Conservation (phyloP, 2,113 vertebrate genomes). For the Takifugu flavidus region DNA sequence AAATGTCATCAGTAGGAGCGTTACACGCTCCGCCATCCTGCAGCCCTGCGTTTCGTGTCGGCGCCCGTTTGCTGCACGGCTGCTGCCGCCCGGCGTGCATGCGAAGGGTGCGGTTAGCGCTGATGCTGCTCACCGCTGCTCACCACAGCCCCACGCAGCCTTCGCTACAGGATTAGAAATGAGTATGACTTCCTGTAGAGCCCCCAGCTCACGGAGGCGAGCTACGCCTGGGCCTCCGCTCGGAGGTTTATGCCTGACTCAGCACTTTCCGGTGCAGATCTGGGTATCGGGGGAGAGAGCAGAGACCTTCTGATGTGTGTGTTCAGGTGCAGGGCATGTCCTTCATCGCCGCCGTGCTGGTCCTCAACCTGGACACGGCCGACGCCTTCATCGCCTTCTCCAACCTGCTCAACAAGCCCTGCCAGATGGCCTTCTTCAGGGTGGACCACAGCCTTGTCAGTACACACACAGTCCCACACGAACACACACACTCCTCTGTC, state of each 20-base stretch:
- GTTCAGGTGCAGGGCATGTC: slow-evolving; percentile 96
- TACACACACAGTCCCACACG: slow-evolving; percentile 33
- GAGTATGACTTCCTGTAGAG: slow-evolving; percentile 60
- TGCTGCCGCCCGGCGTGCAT: neutral
- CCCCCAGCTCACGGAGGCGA: slow-evolving; percentile 36
- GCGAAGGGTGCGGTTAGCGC: slow-evolving; percentile 27
- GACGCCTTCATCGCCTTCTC: slow-evolving; percentile 97
- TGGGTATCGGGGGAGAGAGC: neutral
- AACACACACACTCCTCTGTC: neutral
- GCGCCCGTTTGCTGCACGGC: too few relatives aligned
- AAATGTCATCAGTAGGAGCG: too few relatives aligned
- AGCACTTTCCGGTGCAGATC: too few relatives aligned
- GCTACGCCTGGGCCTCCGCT: neutral
- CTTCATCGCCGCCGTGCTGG: slow-evolving; percentile 92
- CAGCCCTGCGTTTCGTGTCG: too few relatives aligned
- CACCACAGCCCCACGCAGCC: neutral
- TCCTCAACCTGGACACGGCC: slow-evolving; percentile 91
- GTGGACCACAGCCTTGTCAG: slow-evolving; percentile 98
- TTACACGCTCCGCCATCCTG: too few relatives aligned
- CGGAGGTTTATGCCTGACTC: too few relatives aligned
- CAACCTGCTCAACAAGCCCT: slow-evolving; percentile 95
- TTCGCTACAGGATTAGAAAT: slow-evolving; percentile 11
- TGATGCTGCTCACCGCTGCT: neutral
- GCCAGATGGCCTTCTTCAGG: slow-evolving; percentile 97
- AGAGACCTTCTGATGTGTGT: slow-evolving; percentile 9